phyloP scores from a whole-genome alignment of 2,797 vertebrate genomes.

The Siniperca scherzeri region DNA sequence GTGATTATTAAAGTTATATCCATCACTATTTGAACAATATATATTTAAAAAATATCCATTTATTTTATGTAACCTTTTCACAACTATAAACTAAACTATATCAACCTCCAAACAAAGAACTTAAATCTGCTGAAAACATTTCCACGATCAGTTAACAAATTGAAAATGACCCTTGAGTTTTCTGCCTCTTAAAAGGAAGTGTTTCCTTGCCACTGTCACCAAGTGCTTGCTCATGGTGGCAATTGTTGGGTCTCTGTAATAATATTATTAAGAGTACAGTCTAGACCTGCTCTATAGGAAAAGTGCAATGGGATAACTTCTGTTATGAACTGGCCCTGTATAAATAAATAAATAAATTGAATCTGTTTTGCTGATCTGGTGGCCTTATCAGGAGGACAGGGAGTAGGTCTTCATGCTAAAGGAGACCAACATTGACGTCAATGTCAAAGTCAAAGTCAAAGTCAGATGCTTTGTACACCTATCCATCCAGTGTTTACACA shows the following conservation, averaged over 20 bases:
- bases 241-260: too few relatives aligned
- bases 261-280: too few relatives aligned
- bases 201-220: too few relatives aligned
- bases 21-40: neutral
- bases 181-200: too few relatives aligned
- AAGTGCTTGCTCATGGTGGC: too few relatives aligned
- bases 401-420: neutral
- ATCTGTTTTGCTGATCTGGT: neutral
- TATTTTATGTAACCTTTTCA: neutral
- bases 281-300: too few relatives aligned
- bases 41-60: neutral
- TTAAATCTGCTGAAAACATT: neutral
- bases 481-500: neutral
- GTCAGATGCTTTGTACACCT: too few relatives aligned
- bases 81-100: neutral
- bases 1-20: neutral
- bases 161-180: neutral
- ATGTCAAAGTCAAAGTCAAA: neutral
- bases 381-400: neutral
- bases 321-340: too few relatives aligned
- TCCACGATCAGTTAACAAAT: neutral
- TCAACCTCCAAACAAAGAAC: neutral
- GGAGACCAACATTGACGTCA: neutral
- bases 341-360: too few relatives aligned
- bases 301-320: too few relatives aligned